phyloP scores from a whole-genome alignment of 2,888 invertebrate species.

The Andricus curvator region DNA sequence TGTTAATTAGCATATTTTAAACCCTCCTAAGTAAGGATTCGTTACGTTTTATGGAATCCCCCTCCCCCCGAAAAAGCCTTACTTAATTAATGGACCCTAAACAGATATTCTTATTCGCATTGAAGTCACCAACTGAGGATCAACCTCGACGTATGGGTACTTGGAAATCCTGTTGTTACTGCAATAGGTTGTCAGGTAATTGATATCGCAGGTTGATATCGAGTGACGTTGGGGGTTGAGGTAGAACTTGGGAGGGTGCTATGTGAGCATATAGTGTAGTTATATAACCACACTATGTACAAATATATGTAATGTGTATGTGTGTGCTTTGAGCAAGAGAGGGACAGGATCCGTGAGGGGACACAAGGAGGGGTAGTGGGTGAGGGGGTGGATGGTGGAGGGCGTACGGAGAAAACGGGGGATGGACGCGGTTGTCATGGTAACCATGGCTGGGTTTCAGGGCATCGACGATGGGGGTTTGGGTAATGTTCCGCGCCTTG shows the following conservation, averaged over 20 bases:
- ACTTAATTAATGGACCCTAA: not conserved
- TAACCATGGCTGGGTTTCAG: constrained; percentile 74
- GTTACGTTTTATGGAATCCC: not conserved
- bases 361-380: constrained; percentile 34
- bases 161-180: constrained; percentile 26
- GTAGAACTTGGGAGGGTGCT: constrained; percentile 22
- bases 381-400: constrained; percentile 38
- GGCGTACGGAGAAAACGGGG: constrained; percentile 47
- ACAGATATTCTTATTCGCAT: not conserved
- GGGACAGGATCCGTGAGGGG: constrained; percentile 43
- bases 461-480: constrained; percentile 64
- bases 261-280: not conserved
- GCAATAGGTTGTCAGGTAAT: constrained; percentile 36
- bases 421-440: constrained; percentile 74
- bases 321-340: constrained; percentile 32
- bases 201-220: constrained; percentile 42
- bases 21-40: too few relatives aligned
- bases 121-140: constrained; percentile 1
- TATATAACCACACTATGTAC: constrained; percentile 11
- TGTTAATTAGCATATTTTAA: too few relatives aligned
- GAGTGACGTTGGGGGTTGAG: constrained; percentile 34
- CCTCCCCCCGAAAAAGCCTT: too few relatives aligned
- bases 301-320: constrained; percentile 41
- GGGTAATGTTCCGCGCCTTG: constrained; percentile 71
- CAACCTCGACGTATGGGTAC: not conserved